Base-by-base conservation (phyloP, 2,888 invertebrate species). In the Eristalis intricaria region DNA sequence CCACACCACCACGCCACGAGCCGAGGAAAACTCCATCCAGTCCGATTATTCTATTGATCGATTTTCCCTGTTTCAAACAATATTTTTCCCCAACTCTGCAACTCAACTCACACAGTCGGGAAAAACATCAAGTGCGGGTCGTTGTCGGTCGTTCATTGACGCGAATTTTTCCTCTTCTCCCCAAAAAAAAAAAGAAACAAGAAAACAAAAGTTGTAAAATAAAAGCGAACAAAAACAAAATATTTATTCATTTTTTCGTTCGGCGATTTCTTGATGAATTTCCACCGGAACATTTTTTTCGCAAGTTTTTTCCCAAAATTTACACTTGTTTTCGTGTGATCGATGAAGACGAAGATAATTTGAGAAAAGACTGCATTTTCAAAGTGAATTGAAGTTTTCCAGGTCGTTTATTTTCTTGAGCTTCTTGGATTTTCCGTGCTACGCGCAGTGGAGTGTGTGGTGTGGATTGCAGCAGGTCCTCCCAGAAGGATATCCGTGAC, bases 71-170 rank as follows among this genome's bases (percentile, higher is more conserved):
- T 61, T 73, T 79, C 78, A 74, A 75, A 76, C 79, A 81, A 79
- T 64, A 78, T 74, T 87, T 38, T 87, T 84, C 79, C 84, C 87
- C 84, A 83, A 84, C 71, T 50, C 50, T 50, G 50, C n/a, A n/a
- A n/a, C 50, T 50, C 50, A 60, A n/a, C 50, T 50, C 50, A 60
- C 73, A 71, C 83, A 70, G 78, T 87, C 84, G 79, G 87, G 75
- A 78, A 87, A 87, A 87, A 79, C 87, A 65, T 80, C 87, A 87
- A 87, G 87, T 84, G 87, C 87, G 87, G 87, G 84, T 87, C 87
- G 87, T 84, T 79, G 83, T 87, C 85, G 84, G 84, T 87, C 84
- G 87, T 84, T 87, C 84, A 80, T 84, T 87, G 87, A 84, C 84
- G 84, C 76, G 84, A 84, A 87, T 79, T 68, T 29, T 81, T 77